These are phyloP conservation scores for Cephonodes hylas DNA, from an alignment of 2,888 invertebrate genomes.

Conservation along the genomic window DNA sequence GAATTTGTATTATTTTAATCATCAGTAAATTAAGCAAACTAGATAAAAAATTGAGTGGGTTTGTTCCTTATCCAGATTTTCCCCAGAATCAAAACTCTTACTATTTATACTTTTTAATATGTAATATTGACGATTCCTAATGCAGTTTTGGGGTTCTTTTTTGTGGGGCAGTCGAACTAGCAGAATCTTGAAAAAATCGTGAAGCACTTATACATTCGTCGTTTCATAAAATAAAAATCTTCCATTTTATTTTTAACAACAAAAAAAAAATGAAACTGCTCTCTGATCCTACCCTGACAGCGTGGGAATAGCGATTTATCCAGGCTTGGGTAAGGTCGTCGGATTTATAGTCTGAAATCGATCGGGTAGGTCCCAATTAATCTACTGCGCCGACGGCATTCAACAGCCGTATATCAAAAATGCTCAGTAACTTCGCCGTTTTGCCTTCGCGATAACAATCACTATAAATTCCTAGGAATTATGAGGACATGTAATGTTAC, in stretches of 20 bases:
- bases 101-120: no score
- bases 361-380: conserved; percentile 18
- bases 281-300: not conserved
- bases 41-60: no score
- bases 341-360: conserved; percentile 8
- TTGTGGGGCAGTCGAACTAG: no score
- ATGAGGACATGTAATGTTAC: conserved; percentile 11
- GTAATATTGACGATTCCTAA: no score
- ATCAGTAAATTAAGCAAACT: no score
- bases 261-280: conserved; percentile 17
- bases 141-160: no score
- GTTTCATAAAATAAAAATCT: no score
- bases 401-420: conserved; percentile 19
- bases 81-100: no score
- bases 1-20: no score
- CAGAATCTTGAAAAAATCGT: no score
- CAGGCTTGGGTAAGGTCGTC: not conserved
- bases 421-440: conserved; percentile 11
- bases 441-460: conserved; percentile 14
- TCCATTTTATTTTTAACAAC: conserved; percentile 14
- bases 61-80: no score
- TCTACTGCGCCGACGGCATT: conserved; percentile 11
- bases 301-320: not conserved
- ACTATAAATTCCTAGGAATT: conserved; percentile 21
- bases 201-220: no score